Base-by-base conservation (phyloP, 2,888 invertebrate genomes). In the Pteria penguin region DNA sequence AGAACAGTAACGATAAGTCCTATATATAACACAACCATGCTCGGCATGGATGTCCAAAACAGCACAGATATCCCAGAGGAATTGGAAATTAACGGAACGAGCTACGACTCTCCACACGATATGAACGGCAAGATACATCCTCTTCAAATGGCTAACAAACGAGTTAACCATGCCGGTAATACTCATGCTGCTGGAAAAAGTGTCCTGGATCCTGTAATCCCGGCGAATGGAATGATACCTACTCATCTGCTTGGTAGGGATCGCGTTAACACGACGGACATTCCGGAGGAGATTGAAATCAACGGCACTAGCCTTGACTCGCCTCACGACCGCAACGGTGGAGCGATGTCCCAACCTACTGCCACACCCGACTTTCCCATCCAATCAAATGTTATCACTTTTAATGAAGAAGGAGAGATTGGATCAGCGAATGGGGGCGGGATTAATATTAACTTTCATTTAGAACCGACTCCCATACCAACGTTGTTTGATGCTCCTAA, bases 261-360 rank as follows among this genome's bases (percentile, higher is more conserved):
- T 54, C 45, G 74, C 22, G 33, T 69, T 0, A 74, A 74, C 14
- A 74, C 74, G 0, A 76, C 76, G 3, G 76, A 76, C 31, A 62
- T 76, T 1, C 76, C 76, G 18, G 76, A 76, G 57, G 76, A 76
- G 55, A 36, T 76, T 45, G 76, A 76, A 71, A 61, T 76, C 2
- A 76, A 76, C 45, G 76, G 76, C 14, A 70, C 70, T 26, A 70
- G 70, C 26, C 52, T 58, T 4, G 75, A 75, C 27, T 62, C 55
- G 32, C 65, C 72, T 2, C 54, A 52, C n/a, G 65, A 63, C 26
- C 52, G 57, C 24, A 31, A 63, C 5, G 72, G 63, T 18, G 62
- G 61, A 54, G 45, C 29, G 27, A 14, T 65, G 2, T 4, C 33
- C 18, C 45, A 65, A 18, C 65, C 65, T 18, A 45, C 45, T 8